phyloP scores from a whole-genome alignment of 2,888 invertebrate genomes.

The Danaus chrysippus region DNA sequence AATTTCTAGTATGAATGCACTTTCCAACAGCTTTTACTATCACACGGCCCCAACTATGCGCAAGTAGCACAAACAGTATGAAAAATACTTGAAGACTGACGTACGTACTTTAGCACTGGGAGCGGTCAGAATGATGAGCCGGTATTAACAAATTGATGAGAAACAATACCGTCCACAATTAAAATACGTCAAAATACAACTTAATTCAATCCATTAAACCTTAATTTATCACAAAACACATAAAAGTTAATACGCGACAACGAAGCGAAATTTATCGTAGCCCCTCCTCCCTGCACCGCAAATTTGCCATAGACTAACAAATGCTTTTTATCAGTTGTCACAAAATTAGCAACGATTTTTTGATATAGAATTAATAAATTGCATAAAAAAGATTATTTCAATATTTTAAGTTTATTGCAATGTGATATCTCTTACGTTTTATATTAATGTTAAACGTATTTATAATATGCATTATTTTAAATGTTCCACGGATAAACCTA shows the following conservation, averaged over 20 bases:
- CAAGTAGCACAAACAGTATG: constrained; percentile 75
- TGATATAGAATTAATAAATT: not conserved
- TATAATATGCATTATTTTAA: not conserved
- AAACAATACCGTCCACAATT: constrained; percentile 46
- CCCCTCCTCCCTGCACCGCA: constrained; percentile 72
- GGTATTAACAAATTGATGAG: constrained; percentile 43
- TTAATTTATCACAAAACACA: constrained; percentile 61
- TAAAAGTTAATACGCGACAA: constrained; percentile 66
- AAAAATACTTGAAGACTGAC: constrained; percentile 73
- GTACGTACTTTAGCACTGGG: constrained; percentile 73
- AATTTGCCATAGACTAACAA: constrained; percentile 62
- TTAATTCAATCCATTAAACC: constrained; percentile 55
- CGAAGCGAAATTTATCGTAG: constrained; percentile 66
- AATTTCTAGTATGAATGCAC: constrained; percentile 69
- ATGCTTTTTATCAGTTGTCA: constrained; percentile 14
- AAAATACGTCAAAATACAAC: constrained; percentile 56
- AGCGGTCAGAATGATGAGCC: constrained; percentile 72
- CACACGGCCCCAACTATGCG: constrained; percentile 64
- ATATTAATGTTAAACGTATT: constrained; percentile 7
- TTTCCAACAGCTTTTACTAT: constrained; percentile 78
- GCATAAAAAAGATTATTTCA: not conserved
- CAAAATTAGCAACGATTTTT: constrained; percentile 9
- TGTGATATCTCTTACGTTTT: not conserved
- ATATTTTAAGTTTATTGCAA: not conserved
- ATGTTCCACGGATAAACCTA: too few relatives aligned